These are phyloP conservation scores for Ictalurus furcatus DNA, from an alignment of 2,113 vertebrate species.

Conservation along the genomic window DNA sequence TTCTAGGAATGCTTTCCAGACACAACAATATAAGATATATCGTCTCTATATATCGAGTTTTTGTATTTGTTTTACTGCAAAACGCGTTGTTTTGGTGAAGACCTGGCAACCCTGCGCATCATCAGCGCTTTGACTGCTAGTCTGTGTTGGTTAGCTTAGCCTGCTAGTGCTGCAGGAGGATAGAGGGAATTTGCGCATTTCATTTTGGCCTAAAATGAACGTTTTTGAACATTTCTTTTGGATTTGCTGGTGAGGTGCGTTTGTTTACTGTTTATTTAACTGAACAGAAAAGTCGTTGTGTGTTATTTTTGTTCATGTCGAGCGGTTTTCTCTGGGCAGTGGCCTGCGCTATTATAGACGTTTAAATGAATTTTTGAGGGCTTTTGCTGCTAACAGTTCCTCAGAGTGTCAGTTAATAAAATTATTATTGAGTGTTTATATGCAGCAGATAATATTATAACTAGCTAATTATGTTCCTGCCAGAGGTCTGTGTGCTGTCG, in stretches of 20 bases:
- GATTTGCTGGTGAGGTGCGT: constrained; percentile 23
- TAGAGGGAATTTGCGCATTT: neutral
- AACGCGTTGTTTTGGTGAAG: neutral
- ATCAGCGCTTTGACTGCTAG: neutral
- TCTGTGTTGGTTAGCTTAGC: constrained; percentile 20
- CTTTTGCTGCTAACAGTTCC: neutral
- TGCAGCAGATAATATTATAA: neutral
- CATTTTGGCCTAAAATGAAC: constrained; percentile 29
- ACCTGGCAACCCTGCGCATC: constrained; percentile 16
- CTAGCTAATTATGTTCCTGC: constrained; percentile 4
- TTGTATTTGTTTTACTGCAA: neutral
- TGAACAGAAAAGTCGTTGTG: neutral
- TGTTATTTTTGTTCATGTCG: neutral
- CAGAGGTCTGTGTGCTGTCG: neutral
- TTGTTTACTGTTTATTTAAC: neutral
- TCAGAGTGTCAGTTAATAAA: neutral
- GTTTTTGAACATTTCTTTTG: neutral
- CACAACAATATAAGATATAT: neutral
- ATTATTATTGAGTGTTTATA: too few relatives aligned
- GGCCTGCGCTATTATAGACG: neutral
- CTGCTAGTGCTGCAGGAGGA: constrained; percentile 2
- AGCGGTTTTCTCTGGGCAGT: neutral
- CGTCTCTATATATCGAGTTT: neutral
- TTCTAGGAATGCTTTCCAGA: neutral
- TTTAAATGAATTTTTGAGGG: too few relatives aligned